Percentiles rank a stretch among this genome's conserved stretches.
Evolutionary conservation across 2,113 vertebrate genomes (phyloP).

Genomic region (Alexandromys fortis): DNA sequence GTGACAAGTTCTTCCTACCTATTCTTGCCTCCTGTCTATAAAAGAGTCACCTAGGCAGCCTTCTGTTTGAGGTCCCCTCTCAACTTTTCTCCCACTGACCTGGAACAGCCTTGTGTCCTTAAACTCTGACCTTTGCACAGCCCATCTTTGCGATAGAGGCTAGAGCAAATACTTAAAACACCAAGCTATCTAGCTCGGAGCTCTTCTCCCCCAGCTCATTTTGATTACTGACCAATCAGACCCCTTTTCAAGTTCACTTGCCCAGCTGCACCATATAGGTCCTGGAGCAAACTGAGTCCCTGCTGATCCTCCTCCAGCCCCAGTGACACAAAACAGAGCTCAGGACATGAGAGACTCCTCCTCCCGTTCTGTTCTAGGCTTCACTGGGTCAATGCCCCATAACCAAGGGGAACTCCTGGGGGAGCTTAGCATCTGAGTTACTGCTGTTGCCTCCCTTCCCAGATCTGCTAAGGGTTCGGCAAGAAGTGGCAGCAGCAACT

Average conservation of each 20-base stretch:
- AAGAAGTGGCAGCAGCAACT: constrained; percentile 92
- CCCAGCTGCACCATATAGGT: background rate
- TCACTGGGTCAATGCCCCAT: background rate
- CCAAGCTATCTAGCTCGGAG: background rate
- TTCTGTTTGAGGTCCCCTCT: background rate
- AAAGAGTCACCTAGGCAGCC: background rate
- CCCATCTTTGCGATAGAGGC: background rate
- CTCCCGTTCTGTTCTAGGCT: background rate
- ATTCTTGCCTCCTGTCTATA: background rate
- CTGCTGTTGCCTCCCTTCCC: background rate
- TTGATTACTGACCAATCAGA: background rate
- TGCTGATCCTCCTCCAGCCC: background rate
- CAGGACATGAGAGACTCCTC: background rate
- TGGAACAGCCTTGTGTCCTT: background rate
- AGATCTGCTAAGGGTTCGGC: constrained; percentile 94
- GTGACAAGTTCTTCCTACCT: background rate
- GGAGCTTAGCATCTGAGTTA: constrained; percentile 1
- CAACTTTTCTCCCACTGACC: background rate
- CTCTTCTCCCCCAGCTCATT: background rate
- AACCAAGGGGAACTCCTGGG: background rate
- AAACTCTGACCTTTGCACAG: background rate
- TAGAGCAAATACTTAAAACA: background rate
- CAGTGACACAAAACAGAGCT: background rate
- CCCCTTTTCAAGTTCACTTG: background rate
- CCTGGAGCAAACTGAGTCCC: background rate